Conservation (phyloP, 1,140 invertebrate species). For the Bombyx mandarina region DNA sequence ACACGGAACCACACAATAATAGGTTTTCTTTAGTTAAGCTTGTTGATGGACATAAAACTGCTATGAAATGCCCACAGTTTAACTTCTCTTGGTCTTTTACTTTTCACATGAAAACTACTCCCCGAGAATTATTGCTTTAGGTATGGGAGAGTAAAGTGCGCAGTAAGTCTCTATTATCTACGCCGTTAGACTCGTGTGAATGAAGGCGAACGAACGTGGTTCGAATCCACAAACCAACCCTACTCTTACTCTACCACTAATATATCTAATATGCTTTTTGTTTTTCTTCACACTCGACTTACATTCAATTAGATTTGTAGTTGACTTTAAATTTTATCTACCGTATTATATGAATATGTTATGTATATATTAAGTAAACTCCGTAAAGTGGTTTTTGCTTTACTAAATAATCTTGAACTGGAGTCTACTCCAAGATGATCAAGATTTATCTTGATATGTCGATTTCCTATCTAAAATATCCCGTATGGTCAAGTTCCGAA, state of each 20-base stretch:
- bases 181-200: constrained; percentile 56
- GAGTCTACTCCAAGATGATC: no score
- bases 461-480: no score
- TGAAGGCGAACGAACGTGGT: constrained; percentile 56
- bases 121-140: constrained; percentile 52
- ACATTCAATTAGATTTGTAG: constrained; percentile 22
- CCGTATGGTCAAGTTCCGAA: no score
- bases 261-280: constrained; percentile 22
- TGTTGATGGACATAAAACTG: constrained; percentile 6
- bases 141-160: constrained; percentile 58
- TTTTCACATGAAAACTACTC: constrained; percentile 48
- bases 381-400: no score
- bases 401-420: no score
- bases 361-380: no score
- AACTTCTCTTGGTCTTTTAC: constrained; percentile 29
- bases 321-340: constrained; percentile 1
- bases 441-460: no score
- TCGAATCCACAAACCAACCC: constrained; percentile 52
- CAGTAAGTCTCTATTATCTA: constrained; percentile 49
- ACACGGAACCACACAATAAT: no score
- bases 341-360: no score
- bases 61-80: constrained; percentile 25
- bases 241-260: constrained; percentile 40
- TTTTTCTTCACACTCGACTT: constrained; percentile 21
- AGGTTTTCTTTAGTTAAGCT: constrained; percentile 8